Percentiles rank a stretch among this genome's conserved stretches.
Evolutionary conservation across 1,140 invertebrate species (phyloP).

Genomic region (Lasioglossum albipes): DNA sequence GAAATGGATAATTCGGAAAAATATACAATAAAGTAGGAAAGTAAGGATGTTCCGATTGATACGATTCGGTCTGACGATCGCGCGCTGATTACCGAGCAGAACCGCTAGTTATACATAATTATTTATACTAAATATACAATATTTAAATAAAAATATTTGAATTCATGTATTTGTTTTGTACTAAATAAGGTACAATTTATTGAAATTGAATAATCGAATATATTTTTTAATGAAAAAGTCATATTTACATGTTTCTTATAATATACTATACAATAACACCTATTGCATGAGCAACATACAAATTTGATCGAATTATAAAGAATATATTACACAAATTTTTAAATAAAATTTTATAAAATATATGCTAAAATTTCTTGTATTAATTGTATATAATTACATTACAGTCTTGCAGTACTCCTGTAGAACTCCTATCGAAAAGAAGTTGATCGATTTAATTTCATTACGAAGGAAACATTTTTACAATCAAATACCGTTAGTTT

Average conservation of each 20-base stretch:
- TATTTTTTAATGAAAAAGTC: neutral
- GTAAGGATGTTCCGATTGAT: no score
- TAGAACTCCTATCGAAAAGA: neutral
- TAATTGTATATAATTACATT: conserved; percentile 30
- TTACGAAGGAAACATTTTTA: neutral
- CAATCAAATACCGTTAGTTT: neutral
- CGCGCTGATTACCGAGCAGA: no score
- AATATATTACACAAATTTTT: conserved; percentile 13
- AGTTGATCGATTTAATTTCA: neutral
- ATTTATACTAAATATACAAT: no score
- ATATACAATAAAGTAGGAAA: no score
- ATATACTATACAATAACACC: neutral
- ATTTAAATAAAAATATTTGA: neutral
- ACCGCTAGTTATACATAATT: no score
- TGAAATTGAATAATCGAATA: neutral
- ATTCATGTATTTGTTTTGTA: neutral
- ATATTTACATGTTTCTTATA: neutral
- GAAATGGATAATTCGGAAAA: no score
- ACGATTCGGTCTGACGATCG: no score
- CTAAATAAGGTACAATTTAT: neutral
- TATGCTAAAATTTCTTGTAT: neutral
- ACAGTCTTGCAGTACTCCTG: neutral
- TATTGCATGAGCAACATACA: conserved; percentile 4
- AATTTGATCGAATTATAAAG: conserved; percentile 9
- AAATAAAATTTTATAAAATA: conserved; percentile 20